Evolutionary conservation across 2,113 vertebrate species (phyloP).

Genomic region (Asarcornis scutulata): DNA sequence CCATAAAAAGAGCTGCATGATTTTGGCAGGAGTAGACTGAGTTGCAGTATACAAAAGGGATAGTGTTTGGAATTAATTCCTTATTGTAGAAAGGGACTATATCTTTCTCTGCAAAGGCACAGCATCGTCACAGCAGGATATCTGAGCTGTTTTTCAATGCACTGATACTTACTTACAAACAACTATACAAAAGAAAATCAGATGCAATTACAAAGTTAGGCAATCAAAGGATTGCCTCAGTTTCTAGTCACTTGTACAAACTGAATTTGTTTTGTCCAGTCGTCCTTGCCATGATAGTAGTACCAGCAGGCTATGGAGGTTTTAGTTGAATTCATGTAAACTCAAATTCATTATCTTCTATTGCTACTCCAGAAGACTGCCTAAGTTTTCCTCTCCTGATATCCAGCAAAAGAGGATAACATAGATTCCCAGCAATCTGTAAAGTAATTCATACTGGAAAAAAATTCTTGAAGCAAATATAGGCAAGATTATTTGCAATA

Average conservation of each 20-base stretch:
- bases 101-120: neutral
- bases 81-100: neutral
- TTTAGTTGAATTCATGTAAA: neutral
- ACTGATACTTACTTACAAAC: neutral
- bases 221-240: neutral
- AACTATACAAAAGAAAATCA: neutral
- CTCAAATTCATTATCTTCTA: neutral
- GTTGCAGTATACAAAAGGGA: neutral
- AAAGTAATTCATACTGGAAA: neutral
- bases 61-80: neutral
- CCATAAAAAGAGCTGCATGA: neutral
- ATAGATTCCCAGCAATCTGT: neutral
- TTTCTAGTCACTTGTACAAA: neutral
- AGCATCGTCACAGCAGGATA: neutral
- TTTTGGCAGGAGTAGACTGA: neutral
- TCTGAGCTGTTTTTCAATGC: neutral
- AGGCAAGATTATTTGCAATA: neutral
- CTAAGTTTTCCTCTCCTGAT: neutral
- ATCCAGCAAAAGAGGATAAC: neutral
- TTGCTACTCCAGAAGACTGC: neutral
- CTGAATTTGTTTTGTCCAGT: neutral
- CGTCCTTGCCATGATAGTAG: neutral
- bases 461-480: neutral
- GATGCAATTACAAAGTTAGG: neutral
- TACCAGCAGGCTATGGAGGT: neutral